Evolutionary conservation across 2,113 vertebrate species (phyloP), one percentile per base, ranked within the genome.

Genomic region (Hemicordylus capensis): DNA sequence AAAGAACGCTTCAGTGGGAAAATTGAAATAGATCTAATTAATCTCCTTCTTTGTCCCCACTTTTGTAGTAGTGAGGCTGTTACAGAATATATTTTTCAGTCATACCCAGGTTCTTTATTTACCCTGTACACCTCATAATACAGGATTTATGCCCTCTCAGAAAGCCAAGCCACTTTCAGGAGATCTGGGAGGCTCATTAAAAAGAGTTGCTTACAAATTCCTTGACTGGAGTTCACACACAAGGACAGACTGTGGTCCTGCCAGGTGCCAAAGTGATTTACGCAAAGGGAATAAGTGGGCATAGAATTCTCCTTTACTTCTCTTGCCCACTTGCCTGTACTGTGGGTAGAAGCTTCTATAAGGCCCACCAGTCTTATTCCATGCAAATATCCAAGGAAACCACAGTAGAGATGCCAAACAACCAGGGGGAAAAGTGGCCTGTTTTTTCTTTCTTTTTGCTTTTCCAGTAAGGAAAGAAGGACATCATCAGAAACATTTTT

Each of bases 71-170:
- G 15, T 42, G 24, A 80, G 19, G 61, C 42, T 54, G 61, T 46
- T 63, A 44, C 34, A 15, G 7, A n/a, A 28, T 79, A 44, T 79
- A 79, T 79, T 63, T 63, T 28, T 61, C 34, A n/a, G 7, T 39
- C 6, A 28, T 1, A 5, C 76, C 39, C 26, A 24, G n/a, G 19
- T 28, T 78, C 42, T 44, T 42, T 79, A 42, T 63, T 44, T 63
- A 44, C 64, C 84, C 89, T 67, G 75, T 87, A 90, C 82, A 10
- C 82, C 2, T 77, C 87, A 89, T 83, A 73, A 63, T 4, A 42
- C 15, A 12, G 42, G 14, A 15, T 76, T 79, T 87, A 79, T 81
- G 20, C 14, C 64, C 14, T 58, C 28, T 44, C 73, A 63, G 1
- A 44, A 39, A 89, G 80, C 51, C 1, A 0, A 72, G 34, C 0